phyloP scores from a whole-genome alignment of 2,113 vertebrate genomes.

The Eidolon helvum region DNA sequence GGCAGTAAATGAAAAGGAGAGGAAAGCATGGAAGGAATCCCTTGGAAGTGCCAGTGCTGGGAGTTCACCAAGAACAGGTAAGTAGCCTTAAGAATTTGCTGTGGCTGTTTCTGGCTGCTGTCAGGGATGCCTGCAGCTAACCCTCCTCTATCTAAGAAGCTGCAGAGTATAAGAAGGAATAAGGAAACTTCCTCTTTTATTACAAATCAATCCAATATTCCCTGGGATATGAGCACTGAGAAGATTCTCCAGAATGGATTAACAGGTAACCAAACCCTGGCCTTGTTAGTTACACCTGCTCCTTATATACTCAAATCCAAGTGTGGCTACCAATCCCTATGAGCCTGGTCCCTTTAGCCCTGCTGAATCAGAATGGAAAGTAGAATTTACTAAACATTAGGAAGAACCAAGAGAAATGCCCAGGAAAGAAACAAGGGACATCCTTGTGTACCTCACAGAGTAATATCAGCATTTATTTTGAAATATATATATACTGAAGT shows the following conservation, averaged over 20 bases:
- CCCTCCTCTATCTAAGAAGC: neutral
- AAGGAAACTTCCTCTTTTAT: neutral
- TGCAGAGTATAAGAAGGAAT: neutral
- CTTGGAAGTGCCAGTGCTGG: neutral
- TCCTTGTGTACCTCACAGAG: neutral
- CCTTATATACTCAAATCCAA: neutral
- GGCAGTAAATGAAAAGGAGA: neutral
- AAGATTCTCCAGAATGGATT: neutral
- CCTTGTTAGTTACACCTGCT: neutral
- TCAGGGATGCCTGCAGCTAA: neutral
- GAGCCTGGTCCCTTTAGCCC: neutral
- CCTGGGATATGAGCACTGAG: neutral
- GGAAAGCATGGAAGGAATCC: neutral
- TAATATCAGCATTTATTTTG: neutral
- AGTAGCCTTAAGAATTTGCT: neutral
- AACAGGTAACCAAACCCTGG: neutral
- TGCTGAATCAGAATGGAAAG: neutral
- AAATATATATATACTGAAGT: neutral
- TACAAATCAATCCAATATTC: conserved; percentile 11
- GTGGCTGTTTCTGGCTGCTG: neutral
- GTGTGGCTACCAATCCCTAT: neutral
- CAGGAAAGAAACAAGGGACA: neutral
- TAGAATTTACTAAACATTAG: neutral
- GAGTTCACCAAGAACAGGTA: neutral
- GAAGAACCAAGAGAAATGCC: neutral